These are phyloP conservation scores for Perca schrenkii DNA, from an alignment of 2,113 vertebrate species.

Conservation along the genomic window DNA sequence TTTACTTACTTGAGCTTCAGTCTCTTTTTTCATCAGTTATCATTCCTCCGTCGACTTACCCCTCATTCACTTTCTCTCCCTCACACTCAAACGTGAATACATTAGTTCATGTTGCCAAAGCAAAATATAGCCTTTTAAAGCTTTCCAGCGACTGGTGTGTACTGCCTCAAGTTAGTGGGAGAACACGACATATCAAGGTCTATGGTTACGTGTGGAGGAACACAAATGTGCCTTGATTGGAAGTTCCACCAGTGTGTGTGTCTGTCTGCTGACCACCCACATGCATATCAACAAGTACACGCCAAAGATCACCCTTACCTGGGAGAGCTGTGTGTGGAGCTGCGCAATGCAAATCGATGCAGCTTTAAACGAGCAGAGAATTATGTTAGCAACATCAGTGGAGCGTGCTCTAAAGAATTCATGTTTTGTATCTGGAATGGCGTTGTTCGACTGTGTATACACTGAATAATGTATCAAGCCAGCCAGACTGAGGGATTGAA, in stretches of 20 bases:
- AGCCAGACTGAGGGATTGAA: constrained; percentile 84
- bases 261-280: constrained; percentile 58
- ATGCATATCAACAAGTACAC: constrained; percentile 67
- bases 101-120: constrained; percentile 47
- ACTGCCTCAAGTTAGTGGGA: constrained; percentile 41
- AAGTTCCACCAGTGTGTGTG: constrained; percentile 40
- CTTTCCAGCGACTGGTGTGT: constrained; percentile 30
- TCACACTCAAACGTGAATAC: constrained; percentile 46
- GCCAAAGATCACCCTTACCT: constrained; percentile 61
- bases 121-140: constrained; percentile 47
- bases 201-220: constrained; percentile 48
- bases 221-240: constrained; percentile 52
- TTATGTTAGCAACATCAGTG: constrained; percentile 82
- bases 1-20: constrained; percentile 72
- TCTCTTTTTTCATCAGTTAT: constrained; percentile 52
- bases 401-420: constrained; percentile 82
- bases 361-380: constrained; percentile 82
- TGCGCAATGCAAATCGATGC: constrained; percentile 77
- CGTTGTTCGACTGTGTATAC: constrained; percentile 80
- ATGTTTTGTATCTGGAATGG: constrained; percentile 85
- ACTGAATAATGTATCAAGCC: constrained; percentile 86
- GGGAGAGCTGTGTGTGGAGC: constrained; percentile 67
- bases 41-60: constrained; percentile 48
- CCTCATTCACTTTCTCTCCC: constrained; percentile 47
- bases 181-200: constrained; percentile 65